A percentile compares a stretch with the other conserved stretches of the same genome.
phyloP scores from a whole-genome alignment of 2,113 vertebrate genomes.

The Mobula hypostoma region DNA sequence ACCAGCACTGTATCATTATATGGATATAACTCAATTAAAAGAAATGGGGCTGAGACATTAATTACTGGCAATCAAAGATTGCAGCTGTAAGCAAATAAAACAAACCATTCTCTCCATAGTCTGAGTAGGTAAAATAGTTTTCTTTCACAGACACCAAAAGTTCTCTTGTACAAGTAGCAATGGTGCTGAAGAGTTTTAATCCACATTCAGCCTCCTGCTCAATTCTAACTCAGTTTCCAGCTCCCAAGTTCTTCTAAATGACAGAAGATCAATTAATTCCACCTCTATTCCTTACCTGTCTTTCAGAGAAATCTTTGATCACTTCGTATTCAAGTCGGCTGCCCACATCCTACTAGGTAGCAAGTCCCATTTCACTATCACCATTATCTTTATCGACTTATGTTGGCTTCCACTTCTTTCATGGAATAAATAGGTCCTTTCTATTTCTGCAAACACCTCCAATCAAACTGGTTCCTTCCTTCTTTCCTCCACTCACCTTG shows the following conservation, averaged over 20 bases:
- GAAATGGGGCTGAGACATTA: slow-evolving; percentile 2
- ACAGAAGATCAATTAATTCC: not conserved
- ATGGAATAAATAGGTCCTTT: too few relatives aligned
- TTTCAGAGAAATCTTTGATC: not conserved
- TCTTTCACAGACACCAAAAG: not conserved
- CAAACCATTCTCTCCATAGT: not conserved
- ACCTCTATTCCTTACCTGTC: not conserved
- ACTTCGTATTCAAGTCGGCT: not conserved
- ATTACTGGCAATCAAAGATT: slow-evolving; percentile 7
- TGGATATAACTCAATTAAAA: slow-evolving; percentile 31
- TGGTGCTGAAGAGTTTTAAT: not conserved
- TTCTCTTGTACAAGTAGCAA: not conserved
- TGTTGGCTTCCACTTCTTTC: too few relatives aligned
- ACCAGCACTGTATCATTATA: slow-evolving; percentile 23
- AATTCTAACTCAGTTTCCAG: not conserved
- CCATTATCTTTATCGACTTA: too few relatives aligned
- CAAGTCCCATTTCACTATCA: not conserved
- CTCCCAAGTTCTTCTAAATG: not conserved
- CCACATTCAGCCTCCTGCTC: not conserved
- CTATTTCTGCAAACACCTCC: too few relatives aligned
- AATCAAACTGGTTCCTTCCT: too few relatives aligned
- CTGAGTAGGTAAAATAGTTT: not conserved
- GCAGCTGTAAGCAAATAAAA: slow-evolving; percentile 24
- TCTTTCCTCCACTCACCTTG: too few relatives aligned
- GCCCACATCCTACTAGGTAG: not conserved